Conservation (phyloP, 2,113 vertebrate species). For the Myotis brandtii region DNA sequence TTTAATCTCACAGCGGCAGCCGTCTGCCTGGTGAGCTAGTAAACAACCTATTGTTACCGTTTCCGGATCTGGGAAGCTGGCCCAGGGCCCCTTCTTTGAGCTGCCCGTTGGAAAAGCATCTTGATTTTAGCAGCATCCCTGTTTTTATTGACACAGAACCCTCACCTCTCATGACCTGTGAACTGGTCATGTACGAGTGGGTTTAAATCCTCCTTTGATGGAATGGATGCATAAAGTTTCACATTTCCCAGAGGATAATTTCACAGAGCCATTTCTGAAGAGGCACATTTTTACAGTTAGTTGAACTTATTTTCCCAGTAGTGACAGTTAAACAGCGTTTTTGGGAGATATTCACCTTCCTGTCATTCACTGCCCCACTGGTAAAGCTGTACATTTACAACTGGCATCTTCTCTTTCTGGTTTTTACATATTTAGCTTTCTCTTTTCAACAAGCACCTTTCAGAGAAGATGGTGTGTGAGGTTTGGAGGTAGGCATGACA, state of each 20-base stretch:
- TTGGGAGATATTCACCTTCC: background rate
- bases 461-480: background rate
- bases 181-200: background rate
- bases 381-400: background rate
- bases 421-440: conserved; percentile 15
- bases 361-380: background rate
- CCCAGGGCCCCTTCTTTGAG: background rate
- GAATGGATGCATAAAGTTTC: background rate
- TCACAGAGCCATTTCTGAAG: conserved; percentile 10
- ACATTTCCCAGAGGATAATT: conserved; percentile 1
- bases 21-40: background rate
- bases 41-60: fast-evolving
- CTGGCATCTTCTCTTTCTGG: background rate
- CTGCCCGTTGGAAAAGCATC: background rate
- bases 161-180: background rate
- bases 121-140: background rate
- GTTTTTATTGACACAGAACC: background rate
- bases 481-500: background rate
- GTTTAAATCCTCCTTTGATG: conserved; percentile 2
- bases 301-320: conserved; percentile 7
- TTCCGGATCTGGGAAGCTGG: background rate
- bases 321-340: conserved; percentile 35
- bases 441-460: conserved; percentile 15
- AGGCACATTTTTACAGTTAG: background rate
- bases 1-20: background rate